A percentile compares a stretch with the other conserved stretches of the same genome.
Evolutionary conservation across 1,140 invertebrate species (phyloP).

Genomic region (Brachionus paranguensis): DNA sequence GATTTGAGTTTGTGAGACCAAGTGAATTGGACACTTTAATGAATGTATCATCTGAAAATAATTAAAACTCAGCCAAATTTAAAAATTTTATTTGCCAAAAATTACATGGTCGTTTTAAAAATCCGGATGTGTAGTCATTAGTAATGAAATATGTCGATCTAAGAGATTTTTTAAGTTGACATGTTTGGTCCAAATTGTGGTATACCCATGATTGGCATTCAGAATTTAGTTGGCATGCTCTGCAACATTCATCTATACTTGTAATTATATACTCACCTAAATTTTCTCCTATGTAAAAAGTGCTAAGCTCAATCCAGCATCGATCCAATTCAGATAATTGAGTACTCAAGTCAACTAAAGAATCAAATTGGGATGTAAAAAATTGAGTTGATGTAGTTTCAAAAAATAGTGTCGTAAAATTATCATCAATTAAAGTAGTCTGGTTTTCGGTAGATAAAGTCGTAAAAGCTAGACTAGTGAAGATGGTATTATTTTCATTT

Average conservation of each 20-base stretch:
- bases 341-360: neutral
- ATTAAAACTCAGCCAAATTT: neutral
- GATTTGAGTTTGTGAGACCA: neutral
- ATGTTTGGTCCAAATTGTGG: neutral
- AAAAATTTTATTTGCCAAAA: neutral
- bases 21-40: constrained; percentile 35
- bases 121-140: constrained; percentile 9
- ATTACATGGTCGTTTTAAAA: constrained; percentile 6
- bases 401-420: neutral
- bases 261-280: neutral
- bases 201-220: constrained; percentile 36
- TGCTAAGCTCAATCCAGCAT: constrained; percentile 10
- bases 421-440: neutral
- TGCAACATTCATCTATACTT: constrained; percentile 6
- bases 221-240: neutral
- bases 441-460: neutral
- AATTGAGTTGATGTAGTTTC: neutral
- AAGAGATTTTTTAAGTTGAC: constrained; percentile 4
- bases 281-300: constrained; percentile 2
- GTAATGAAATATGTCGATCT: neutral
- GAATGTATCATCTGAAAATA: neutral
- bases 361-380: neutral
- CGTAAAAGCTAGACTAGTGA: neutral
- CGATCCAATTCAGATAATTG: neutral
- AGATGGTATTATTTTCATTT: neutral